Base-by-base conservation (phyloP, 2,888 invertebrate genomes). In the Quadroppia sp. region DNA sequence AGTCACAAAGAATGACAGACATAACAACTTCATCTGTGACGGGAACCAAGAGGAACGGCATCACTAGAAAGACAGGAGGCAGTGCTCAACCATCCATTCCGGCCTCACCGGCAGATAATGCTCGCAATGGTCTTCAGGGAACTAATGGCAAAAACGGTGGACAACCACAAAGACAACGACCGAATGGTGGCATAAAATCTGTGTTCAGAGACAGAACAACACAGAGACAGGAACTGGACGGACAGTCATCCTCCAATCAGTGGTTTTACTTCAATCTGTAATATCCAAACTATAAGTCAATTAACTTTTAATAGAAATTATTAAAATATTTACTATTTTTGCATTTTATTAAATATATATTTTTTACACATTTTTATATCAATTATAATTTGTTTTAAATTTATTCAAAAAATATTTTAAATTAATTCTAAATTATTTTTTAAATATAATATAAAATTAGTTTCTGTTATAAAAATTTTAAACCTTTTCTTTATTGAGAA, bases 91-190 rank as follows among this genome's bases (percentile, higher is more conserved):
- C 36, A 64, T 20, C 61, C 2, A 32, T n/a, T 20, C 61, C n/a
- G 61, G 20, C n/a, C 20, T 64, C 64, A 40, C 69, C 69, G 20
- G 69, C 69, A 28, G 56, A 56, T 28, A 56, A 25, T 1, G 56
- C 30, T 3, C 56, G 56, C 56, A 56, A 56, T 30, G 56, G 56
- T 25, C 50, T 50, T 3, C 50, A 36, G n/a, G n/a, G n/a, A n/a
- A 53, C 25, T 25, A 53, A 53, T 13, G 53, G 53, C 25, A 6
- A 2, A 20, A 40, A 36, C 36, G 32, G 40, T 42, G 36, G 36
- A 36, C 67, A 32, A n/a, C 30, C 17, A n/a, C 28, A 56, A 50
- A 50, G 36, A 36, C 25, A 61, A 17, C 7, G 61, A 15, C 15
- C 61, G 32, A 61, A 61, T 17, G 32, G 61, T 32, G 61, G 61